These are phyloP conservation scores for Hemitrygon akajei DNA, from an alignment of 2,797 vertebrate genomes.

Conservation along the genomic window DNA sequence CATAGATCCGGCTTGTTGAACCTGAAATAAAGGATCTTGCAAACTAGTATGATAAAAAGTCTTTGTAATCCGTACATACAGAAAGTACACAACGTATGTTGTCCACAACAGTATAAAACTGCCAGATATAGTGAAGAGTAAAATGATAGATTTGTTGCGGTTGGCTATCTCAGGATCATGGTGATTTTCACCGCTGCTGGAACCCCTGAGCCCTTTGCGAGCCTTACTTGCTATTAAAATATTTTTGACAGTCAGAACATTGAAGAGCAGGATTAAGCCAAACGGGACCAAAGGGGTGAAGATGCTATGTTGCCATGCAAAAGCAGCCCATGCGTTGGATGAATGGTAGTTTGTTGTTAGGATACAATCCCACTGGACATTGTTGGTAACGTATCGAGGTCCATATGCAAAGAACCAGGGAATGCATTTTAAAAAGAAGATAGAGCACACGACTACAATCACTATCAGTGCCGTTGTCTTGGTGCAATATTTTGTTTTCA, in stretches of 20 bases:
- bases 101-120: constrained; percentile 29
- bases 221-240: neutral
- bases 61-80: neutral
- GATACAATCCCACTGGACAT: constrained; percentile 1
- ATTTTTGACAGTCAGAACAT: constrained; percentile 12
- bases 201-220: neutral
- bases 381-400: neutral
- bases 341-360: neutral
- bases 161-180: constrained; percentile 16
- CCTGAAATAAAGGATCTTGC: constrained; percentile 19
- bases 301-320: constrained; percentile 10
- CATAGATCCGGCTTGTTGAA: constrained; percentile 7
- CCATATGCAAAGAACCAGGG: constrained; percentile 20
- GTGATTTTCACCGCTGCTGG: neutral
- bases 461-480: neutral
- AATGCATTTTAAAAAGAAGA: constrained; percentile 19
- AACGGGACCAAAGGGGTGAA: constrained; percentile 1
- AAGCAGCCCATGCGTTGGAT: neutral
- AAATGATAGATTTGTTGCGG: neutral
- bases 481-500: neutral
- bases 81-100: neutral
- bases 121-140: neutral
- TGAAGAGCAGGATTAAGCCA: neutral
- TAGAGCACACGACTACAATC: neutral
- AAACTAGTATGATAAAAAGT: neutral